A percentile compares a stretch with the other conserved stretches of the same genome.
Evolutionary conservation across 2,888 invertebrate species (phyloP).

Genomic region (Drosophila flavopinicola): DNA sequence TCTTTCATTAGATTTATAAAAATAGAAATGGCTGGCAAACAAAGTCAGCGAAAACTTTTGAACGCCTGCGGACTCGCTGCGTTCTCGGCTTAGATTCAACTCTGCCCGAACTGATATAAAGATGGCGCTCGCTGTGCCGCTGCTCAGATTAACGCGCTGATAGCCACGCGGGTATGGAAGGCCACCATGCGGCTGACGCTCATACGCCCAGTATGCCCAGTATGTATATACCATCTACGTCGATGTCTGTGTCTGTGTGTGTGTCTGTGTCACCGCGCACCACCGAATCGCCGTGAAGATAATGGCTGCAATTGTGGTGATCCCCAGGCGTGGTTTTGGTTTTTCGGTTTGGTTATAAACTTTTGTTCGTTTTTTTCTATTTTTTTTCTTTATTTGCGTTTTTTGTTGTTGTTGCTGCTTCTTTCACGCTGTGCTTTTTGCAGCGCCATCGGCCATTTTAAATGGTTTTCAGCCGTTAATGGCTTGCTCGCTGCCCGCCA

Average conservation of each 20-base stretch:
- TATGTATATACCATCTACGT: background rate
- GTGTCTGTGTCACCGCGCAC: constrained; percentile 40
- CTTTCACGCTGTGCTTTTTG: constrained; percentile 55
- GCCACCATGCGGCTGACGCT: constrained; percentile 49
- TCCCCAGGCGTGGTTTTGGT: constrained; percentile 77
- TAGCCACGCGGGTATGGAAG: constrained; percentile 43
- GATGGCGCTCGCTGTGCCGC: constrained; percentile 57
- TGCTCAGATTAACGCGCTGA: constrained; percentile 72
- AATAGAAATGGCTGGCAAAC: constrained; percentile 60
- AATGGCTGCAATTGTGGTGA: constrained; percentile 80
- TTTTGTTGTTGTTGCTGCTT: constrained; percentile 15
- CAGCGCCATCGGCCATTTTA: constrained; percentile 70
- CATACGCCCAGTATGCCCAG: constrained; percentile 61
- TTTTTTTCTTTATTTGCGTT: constrained; percentile 29
- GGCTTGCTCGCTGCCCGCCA: constrained; percentile 53
- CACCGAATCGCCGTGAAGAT: constrained; percentile 68
- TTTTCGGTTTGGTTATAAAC: constrained; percentile 77
- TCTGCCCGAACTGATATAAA: constrained; percentile 48
- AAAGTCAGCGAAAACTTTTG: constrained; percentile 65
- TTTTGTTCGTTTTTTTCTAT: constrained; percentile 59
- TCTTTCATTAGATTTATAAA: constrained; percentile 80
- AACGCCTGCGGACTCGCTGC: constrained; percentile 52
- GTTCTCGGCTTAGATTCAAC: constrained; percentile 22
- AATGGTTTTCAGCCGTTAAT: constrained; percentile 76
- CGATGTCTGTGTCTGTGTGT: constrained; percentile 21